Conservation (phyloP, 2,113 vertebrate species). For the Anhinga rufa region DNA sequence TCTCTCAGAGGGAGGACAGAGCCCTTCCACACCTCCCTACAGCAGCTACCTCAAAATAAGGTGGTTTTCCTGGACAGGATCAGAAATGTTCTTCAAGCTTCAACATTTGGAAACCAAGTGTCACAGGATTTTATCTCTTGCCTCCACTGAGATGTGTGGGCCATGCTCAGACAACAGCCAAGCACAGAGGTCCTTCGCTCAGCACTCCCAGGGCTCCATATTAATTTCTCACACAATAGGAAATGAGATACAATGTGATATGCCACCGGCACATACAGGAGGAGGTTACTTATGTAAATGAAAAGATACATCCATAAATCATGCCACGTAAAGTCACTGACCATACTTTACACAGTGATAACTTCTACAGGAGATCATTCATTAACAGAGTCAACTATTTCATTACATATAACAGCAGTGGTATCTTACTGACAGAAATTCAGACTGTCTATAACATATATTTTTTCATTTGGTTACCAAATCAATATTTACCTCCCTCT, state of each 20-base stretch:
- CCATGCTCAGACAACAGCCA: not conserved
- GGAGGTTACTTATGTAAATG: not conserved
- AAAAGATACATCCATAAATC: not conserved
- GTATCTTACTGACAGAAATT: not conserved
- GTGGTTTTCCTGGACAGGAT: not conserved
- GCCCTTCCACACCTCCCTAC: not conserved
- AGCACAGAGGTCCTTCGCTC: not conserved
- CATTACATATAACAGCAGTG: not conserved
- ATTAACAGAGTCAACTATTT: not conserved
- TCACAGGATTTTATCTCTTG: not conserved
- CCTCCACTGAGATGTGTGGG: not conserved
- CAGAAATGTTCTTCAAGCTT: constrained; percentile 22
- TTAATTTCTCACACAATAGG: not conserved
- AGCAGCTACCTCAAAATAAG: not conserved
- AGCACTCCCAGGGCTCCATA: not conserved
- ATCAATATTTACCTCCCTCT: not conserved
- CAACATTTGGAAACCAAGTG: not conserved
- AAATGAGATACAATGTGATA: not conserved
- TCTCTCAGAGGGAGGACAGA: not conserved
- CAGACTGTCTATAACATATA: not conserved
- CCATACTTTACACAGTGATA: not conserved
- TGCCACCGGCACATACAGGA: not conserved
- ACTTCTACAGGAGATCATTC: not conserved
- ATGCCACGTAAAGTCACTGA: not conserved
- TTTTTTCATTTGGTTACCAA: constrained; percentile 10